phyloP scores from a whole-genome alignment of 92 coral and sea anemone genomes.

The Porites cylindrica region DNA sequence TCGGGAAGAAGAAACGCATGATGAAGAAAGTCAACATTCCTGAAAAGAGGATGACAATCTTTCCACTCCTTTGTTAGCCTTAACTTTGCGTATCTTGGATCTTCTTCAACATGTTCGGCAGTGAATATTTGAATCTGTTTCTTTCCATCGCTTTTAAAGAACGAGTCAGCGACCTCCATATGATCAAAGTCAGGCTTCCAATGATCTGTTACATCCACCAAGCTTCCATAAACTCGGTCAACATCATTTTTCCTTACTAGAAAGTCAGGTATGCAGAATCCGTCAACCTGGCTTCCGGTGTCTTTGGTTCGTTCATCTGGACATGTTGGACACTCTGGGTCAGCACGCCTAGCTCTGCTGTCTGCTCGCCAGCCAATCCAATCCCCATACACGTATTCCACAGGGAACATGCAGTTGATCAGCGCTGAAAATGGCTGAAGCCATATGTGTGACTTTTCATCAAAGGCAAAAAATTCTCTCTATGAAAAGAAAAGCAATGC shows the following conservation, averaged over 20 bases:
- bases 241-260: slow-evolving; percentile 45
- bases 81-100: slow-evolving; percentile 77
- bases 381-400: slow-evolving; percentile 76
- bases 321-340: slow-evolving; percentile 26
- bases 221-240: not conserved
- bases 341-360: slow-evolving; percentile 34
- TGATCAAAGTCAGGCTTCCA: slow-evolving; percentile 82
- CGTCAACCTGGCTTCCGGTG: slow-evolving; percentile 81
- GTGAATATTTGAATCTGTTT: slow-evolving; percentile 63
- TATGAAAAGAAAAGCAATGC: not conserved
- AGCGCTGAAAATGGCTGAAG: slow-evolving; percentile 69
- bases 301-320: slow-evolving; percentile 21
- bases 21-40: slow-evolving; percentile 52
- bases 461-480: slow-evolving; percentile 39
- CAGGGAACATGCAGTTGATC: slow-evolving; percentile 78
- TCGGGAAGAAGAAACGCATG: slow-evolving; percentile 64
- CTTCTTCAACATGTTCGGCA: slow-evolving; percentile 66
- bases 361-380: slow-evolving; percentile 71
- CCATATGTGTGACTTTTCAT: slow-evolving; percentile 70
- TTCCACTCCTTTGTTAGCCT: slow-evolving; percentile 81
- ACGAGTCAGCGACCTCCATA: slow-evolving; percentile 33
- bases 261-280: slow-evolving; percentile 79
- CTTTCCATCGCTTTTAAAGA: slow-evolving; percentile 41
- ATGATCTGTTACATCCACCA: slow-evolving; percentile 22
- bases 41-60: slow-evolving; percentile 61